Percentiles rank a stretch among this genome's conserved stretches.
Conservation (phyloP, 1,140 invertebrate species). For the Acromyrmex heyeri region DNA sequence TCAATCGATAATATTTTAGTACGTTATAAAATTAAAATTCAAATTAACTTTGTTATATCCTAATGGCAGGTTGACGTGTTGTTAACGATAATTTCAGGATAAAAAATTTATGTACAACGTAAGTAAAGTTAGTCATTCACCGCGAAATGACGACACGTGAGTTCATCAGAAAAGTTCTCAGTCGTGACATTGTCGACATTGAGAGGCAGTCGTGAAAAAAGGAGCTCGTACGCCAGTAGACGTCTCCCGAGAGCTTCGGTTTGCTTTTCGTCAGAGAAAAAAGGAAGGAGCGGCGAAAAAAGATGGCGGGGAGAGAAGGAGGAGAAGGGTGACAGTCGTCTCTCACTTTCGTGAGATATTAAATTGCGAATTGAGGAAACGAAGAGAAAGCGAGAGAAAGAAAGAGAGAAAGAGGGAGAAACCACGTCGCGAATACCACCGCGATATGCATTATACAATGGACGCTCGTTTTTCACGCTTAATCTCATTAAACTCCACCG, state of each 20-base stretch:
- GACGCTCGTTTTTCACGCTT: conserved; percentile 67
- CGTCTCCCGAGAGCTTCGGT: conserved; percentile 32
- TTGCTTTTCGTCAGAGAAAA: conserved; percentile 55
- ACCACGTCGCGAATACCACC: conserved; percentile 31
- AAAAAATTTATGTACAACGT: conserved; percentile 15
- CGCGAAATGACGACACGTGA: conserved; percentile 22
- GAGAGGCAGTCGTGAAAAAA: conserved; percentile 46
- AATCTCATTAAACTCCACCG: conserved; percentile 69
- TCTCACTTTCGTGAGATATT: conserved; percentile 61
- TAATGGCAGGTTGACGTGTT: neutral
- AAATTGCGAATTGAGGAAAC: conserved; percentile 59
- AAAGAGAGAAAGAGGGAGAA: conserved; percentile 9
- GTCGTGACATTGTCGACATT: conserved; percentile 57
- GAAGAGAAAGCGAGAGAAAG: neutral
- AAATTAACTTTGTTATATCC: neutral
- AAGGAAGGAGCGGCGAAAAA: conserved; percentile 7
- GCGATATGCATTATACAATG: conserved; percentile 66
- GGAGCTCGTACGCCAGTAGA: conserved; percentile 26
- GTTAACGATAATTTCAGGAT: conserved; percentile 18
- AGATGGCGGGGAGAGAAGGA: neutral
- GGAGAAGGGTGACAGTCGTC: conserved; percentile 43
- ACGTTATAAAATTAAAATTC: neutral
- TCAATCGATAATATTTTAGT: neutral
- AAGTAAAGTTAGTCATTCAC: conserved; percentile 23
- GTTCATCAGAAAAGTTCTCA: conserved; percentile 56